Percentiles rank a stretch among this genome's conserved stretches.
Evolutionary conservation across 2,113 vertebrate species (phyloP).

Genomic region (Mustela lutreola): DNA sequence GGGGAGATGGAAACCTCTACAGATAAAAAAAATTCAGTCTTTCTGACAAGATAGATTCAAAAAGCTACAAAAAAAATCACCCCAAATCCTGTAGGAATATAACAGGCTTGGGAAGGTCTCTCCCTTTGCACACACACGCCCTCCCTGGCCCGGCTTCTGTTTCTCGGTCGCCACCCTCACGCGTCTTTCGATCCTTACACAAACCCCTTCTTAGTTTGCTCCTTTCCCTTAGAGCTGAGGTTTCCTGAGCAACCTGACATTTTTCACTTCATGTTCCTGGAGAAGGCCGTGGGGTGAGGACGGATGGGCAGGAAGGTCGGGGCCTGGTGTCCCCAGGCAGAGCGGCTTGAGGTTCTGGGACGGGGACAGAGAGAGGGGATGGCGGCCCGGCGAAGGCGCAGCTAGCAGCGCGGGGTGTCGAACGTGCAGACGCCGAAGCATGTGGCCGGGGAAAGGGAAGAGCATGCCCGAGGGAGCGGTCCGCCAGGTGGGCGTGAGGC

Average conservation of each 20-base stretch:
- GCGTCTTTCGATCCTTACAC: background rate
- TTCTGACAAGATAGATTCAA: background rate
- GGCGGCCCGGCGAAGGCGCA: rapidly evolving
- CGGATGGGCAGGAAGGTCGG: background rate
- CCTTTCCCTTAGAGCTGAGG: background rate
- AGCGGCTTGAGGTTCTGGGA: background rate
- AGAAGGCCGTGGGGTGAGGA: background rate
- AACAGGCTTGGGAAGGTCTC: rapidly evolving
- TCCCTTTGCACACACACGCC: rapidly evolving
- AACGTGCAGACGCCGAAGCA: rapidly evolving
- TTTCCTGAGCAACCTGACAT: background rate
- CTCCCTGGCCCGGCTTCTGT: rapidly evolving
- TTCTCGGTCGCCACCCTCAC: rapidly evolving
- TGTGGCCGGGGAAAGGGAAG: background rate
- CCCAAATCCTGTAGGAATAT: rapidly evolving
- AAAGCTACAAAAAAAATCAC: no score
- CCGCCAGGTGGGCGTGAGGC: rapidly evolving
- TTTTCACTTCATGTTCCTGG: background rate
- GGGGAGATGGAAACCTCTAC: background rate
- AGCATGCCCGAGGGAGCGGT: rapidly evolving
- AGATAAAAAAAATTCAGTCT: background rate
- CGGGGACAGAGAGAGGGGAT: background rate
- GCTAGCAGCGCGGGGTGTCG: background rate
- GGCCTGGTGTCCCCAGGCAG: background rate
- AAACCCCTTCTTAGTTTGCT: background rate